Evolutionary conservation across 2,797 vertebrate genomes (phyloP), one percentile per base, ranked within the genome.

Genomic region (Lerista edwardsae): DNA sequence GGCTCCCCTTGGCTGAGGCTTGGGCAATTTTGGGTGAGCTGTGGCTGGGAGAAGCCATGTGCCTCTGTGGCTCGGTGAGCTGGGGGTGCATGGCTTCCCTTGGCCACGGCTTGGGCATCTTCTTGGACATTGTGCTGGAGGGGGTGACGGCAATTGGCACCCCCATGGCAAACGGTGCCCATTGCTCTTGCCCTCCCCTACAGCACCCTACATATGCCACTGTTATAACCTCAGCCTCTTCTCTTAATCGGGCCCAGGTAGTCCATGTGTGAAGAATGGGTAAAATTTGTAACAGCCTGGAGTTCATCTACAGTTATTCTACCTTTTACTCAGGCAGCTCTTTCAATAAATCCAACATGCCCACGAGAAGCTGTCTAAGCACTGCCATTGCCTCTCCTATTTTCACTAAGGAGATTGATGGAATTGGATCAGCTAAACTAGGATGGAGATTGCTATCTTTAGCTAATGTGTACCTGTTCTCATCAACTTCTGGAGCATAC

Each of bases 231-330:
- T 69, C 80, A 72, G n/a, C 3, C 62, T 0, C 75, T 25, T 74
- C 29, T 0, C 41, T 51, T n/a, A 7, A 3, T 27, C 21, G 0
- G 4, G 67, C 80, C 55, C 82, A 31, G 39, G 75, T 36, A 76
- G 65, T 73, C 68, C 23, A 12, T 75, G 25, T 25, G 8, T 0
- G 39, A 76, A 78, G 34, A 23, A 17, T 74, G 51, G 44, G 34
- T 0, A 31, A 2, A 76, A 72, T 41, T 77, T 72, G 73, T n/a
- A 71, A 59, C 31, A 81, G 74, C 44, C 78, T 27, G 29, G 68
- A 10, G 11, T 61, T 34, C 29, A 76, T 77, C 25, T 64, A 72
- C 51, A 55, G 51, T n/a, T 81, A 87, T 80, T 80, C 44, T 80
- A 72, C 71, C 73, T 73, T n/a, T 84, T 77, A 67, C 47, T 69